Percentiles rank a stretch among this genome's conserved stretches.
These are phyloP conservation scores for Trachymyrmex septentrionalis DNA, from an alignment of 1,140 invertebrate species.

Conservation along the genomic window DNA sequence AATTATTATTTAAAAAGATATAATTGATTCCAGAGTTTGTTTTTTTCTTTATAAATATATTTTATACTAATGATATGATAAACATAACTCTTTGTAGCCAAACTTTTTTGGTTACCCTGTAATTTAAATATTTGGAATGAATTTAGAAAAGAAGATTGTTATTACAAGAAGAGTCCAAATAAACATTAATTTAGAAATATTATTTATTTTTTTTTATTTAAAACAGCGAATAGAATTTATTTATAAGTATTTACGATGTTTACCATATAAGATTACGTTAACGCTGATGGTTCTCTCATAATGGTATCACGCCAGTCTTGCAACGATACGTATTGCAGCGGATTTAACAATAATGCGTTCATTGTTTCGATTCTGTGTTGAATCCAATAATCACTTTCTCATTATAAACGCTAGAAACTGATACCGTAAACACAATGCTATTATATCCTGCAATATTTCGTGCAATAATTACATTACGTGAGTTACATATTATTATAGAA, in stretches of 20 bases:
- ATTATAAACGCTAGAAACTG: conserved; percentile 21
- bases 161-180: too few species aligned
- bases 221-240: not conserved
- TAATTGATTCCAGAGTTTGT: too few species aligned
- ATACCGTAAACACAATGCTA: not conserved
- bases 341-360: conserved; percentile 14
- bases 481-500: conserved; percentile 7
- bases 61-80: too few species aligned
- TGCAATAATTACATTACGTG: not conserved
- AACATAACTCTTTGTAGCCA: too few species aligned
- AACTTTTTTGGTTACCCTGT: too few species aligned
- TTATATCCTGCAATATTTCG: conserved; percentile 18
- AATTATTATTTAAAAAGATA: too few species aligned
- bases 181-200: too few species aligned
- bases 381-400: conserved; percentile 30
- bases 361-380: conserved; percentile 29
- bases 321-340: conserved; percentile 3
- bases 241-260: not conserved
- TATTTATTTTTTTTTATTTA: not conserved
- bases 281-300: not conserved
- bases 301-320: not conserved
- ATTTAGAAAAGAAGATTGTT: too few species aligned
- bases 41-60: too few species aligned
- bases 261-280: not conserved
- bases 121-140: too few species aligned